phyloP scores from a whole-genome alignment of 1,140 invertebrate species.

The Bombus fervidus region DNA sequence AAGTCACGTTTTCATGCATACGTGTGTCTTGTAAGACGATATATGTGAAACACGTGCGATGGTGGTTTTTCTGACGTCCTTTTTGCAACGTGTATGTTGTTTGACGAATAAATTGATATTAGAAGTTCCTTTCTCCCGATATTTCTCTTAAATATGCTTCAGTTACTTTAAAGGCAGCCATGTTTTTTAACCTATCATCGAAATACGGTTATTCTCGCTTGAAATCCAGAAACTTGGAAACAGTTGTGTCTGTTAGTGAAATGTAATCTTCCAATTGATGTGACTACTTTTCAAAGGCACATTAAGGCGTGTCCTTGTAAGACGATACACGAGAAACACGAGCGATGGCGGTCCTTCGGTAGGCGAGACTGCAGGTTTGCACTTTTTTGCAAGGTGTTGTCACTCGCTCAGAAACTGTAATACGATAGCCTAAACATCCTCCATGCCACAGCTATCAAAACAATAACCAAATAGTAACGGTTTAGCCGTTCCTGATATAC shows the following conservation, averaged over 20 bases:
- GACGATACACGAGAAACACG: not conserved
- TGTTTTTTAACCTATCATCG: rapidly evolving
- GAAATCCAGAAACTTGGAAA: not conserved
- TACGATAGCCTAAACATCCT: too few species aligned
- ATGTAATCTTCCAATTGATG: too few species aligned
- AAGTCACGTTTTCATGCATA: not conserved
- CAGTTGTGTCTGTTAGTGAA: not conserved
- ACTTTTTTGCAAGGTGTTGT: not conserved
- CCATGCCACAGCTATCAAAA: too few species aligned
- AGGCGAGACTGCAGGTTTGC: not conserved
- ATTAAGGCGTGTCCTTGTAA: not conserved
- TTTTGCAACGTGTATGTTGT: not conserved
- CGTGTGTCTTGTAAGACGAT: not conserved
- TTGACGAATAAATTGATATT: too few species aligned
- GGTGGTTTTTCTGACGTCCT: rapidly evolving
- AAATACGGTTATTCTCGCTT: too few species aligned
- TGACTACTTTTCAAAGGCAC: not conserved
- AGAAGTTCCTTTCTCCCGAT: too few species aligned
- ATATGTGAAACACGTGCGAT: not conserved
- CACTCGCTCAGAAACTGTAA: too few species aligned
- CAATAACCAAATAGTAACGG: too few species aligned
- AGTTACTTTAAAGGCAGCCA: not conserved
- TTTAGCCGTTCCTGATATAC: too few species aligned
- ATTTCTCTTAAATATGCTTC: not conserved
- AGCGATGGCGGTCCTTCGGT: not conserved